These are phyloP conservation scores for Eristalinus sepulchralis DNA, from an alignment of 2,888 invertebrate genomes.

Conservation along the genomic window DNA sequence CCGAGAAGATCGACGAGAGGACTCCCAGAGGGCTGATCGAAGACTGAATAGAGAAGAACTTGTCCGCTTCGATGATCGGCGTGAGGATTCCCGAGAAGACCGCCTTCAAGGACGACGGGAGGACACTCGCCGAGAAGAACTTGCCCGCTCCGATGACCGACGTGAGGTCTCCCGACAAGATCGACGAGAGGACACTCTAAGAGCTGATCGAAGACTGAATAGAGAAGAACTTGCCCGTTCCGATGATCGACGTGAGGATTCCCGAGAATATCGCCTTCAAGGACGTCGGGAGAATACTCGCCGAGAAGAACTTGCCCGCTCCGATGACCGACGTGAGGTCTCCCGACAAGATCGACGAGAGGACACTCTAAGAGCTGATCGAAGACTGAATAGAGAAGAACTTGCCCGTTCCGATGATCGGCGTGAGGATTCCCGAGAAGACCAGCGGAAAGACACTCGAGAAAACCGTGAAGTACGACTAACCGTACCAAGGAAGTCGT, in stretches of 20 bases:
- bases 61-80: background rate
- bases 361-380: background rate
- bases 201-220: background rate
- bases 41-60: background rate
- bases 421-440: background rate
- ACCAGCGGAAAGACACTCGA: background rate
- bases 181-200: constrained; percentile 1
- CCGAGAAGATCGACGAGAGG: background rate
- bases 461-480: background rate
- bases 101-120: background rate
- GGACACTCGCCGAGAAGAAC: background rate
- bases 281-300: background rate
- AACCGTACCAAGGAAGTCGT: background rate
- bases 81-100: background rate
- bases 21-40: background rate
- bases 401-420: background rate
- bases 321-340: background rate
- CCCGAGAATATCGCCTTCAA: background rate
- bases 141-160: background rate
- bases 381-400: background rate
- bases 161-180: background rate
- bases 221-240: background rate
- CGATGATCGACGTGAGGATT: background rate
- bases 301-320: background rate
- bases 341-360: background rate